A percentile compares a stretch with the other conserved stretches of the same genome.
phyloP scores from a whole-genome alignment of 2,113 vertebrate genomes.

The Anhinga rufa region DNA sequence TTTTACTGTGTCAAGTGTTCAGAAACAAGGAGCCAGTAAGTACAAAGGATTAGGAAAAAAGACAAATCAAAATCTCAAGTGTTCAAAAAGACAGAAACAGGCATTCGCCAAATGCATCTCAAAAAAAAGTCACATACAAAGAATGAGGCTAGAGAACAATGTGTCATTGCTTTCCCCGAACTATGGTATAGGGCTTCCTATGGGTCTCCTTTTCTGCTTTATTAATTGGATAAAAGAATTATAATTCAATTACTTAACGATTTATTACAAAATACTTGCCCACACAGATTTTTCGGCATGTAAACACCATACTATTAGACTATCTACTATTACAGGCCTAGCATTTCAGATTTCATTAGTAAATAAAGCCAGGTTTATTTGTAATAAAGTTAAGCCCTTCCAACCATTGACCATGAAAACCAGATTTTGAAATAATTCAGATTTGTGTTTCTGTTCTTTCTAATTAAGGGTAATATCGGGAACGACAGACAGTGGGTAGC shows the following conservation, averaged over 20 bases:
- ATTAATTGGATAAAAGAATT: constrained; percentile 66
- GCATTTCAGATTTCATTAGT: constrained; percentile 81
- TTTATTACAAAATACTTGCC: constrained; percentile 73
- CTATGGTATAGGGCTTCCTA: neutral
- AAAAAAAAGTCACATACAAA: neutral
- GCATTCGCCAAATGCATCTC: neutral
- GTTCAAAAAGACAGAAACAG: neutral
- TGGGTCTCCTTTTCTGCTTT: constrained; percentile 13
- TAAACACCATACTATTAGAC: constrained; percentile 63
- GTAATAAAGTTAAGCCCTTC: constrained; percentile 98
- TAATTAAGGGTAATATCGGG: constrained; percentile 97
- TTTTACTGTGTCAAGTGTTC: neutral
- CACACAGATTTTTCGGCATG: constrained; percentile 61
- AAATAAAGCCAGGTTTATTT: constrained; percentile 94
- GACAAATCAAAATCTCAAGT: neutral
- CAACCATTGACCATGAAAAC: constrained; percentile 84
- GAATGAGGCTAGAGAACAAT: neutral
- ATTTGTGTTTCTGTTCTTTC: constrained; percentile 99
- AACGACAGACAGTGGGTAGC: constrained; percentile 90
- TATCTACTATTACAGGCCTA: constrained; percentile 62
- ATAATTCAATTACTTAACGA: constrained; percentile 71
- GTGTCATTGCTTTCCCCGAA: neutral
- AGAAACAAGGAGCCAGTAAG: neutral
- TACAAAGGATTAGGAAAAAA: neutral
- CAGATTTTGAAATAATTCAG: constrained; percentile 99